Base-by-base conservation (phyloP, 2,888 invertebrate species). In the Sturmia bella region DNA sequence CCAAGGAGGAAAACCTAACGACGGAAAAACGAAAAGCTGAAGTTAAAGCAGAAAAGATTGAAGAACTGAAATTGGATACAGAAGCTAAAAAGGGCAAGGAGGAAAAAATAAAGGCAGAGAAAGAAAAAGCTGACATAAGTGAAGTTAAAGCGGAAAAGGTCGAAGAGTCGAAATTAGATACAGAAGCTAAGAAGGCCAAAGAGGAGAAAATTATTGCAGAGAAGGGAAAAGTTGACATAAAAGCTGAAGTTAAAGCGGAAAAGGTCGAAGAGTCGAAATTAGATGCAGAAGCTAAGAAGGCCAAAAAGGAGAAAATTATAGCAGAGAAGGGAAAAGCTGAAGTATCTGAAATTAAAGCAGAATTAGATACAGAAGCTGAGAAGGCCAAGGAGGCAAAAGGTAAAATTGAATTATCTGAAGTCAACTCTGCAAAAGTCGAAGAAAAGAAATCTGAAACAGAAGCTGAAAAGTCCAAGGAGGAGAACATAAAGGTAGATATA, bases 61-160 rank as follows among this genome's bases (percentile, higher is more conserved):
- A 64, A 37, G n/a, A n/a, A n/a, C n/a, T n/a, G n/a, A n/a, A n/a
- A n/a, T n/a, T n/a, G n/a, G n/a, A n/a, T n/a, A n/a, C n/a, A n/a
- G n/a, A n/a, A n/a, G n/a, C 61, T 6, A 48, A 82, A 11, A 15
- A 75, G n/a, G 1, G 52, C 1, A 61, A 68, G 12, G 45, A 45
- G 13, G 32, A 61, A 6, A 24, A 56, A 11, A 3, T 52, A 7
- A 56, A 59, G 5, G 1, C 43, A 15, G 15, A 15, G 0, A 41
- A 37, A 19, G 63, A 48, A 12, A 83, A 57, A 15, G 75, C 81
- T 11, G 77, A 80, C 13, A 17, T 72, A 9, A 83, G 83, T 11
- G 77, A 81, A 61, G 32, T 52, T 21, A 64, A 32, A 39, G 27
- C 17, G 7, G 75, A 37, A 6, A 3, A 57, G 13, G 11, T 48